Percentiles rank a stretch among this genome's conserved stretches.
These are phyloP conservation scores for Aratinga solstitialis DNA, from an alignment of 2,797 vertebrate genomes.

Conservation along the genomic window DNA sequence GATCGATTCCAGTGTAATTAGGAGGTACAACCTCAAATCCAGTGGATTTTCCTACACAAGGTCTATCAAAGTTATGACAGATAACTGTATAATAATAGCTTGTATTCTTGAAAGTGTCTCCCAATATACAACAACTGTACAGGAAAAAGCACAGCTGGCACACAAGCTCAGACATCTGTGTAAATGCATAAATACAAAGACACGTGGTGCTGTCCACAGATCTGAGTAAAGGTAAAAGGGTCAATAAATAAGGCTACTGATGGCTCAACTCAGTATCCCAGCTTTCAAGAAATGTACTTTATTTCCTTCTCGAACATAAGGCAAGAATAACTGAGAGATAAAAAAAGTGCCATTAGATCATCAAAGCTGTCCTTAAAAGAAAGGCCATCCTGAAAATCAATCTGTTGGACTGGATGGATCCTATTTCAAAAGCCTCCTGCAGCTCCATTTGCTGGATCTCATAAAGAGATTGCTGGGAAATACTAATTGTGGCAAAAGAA, in stretches of 20 bases:
- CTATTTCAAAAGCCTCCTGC: conserved; percentile 41
- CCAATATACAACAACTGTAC: fast-evolving
- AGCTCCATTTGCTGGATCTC: neutral
- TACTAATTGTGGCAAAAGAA: neutral
- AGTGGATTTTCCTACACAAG: neutral
- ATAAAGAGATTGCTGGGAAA: conserved; percentile 3
- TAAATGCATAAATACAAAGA: neutral
- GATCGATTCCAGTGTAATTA: neutral
- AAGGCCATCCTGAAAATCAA: neutral
- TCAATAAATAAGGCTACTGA: neutral
- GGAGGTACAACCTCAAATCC: neutral
- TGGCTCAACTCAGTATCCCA: neutral
- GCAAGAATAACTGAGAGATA: neutral
- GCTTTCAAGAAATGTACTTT: neutral
- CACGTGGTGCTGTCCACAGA: neutral
- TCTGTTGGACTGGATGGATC: neutral
- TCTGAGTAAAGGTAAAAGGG: neutral
- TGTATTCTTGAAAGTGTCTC: neutral
- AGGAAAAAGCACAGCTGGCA: neutral
- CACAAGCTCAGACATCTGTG: neutral
- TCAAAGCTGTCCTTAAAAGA: conserved; percentile 7
- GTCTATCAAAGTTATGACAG: neutral
- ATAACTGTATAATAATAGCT: neutral
- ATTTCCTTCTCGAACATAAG: neutral
- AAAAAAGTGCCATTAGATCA: conserved; percentile 4